A percentile compares a stretch with the other conserved stretches of the same genome.
These are phyloP conservation scores for Cerceris rybyensis DNA, from an alignment of 2,888 invertebrate genomes.

Conservation along the genomic window DNA sequence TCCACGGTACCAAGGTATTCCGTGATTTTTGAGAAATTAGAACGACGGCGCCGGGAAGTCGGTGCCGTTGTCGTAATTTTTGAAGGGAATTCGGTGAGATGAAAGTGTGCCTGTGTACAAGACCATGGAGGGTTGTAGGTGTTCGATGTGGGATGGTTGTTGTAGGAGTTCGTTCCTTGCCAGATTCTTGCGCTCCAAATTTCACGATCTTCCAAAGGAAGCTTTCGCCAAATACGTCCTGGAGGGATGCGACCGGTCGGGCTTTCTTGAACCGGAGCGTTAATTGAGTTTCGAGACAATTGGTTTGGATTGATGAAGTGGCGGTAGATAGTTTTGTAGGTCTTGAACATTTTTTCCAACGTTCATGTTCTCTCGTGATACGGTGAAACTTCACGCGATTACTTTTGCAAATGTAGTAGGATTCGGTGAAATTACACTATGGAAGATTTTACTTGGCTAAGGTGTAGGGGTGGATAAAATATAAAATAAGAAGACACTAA, in stretches of 20 bases:
- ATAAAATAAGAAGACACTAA: too few species aligned
- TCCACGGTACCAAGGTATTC: neutral
- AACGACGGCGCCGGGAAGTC: conserved; percentile 8
- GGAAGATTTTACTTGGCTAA: too few species aligned
- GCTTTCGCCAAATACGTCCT: conserved; percentile 9
- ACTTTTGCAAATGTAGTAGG: too few species aligned
- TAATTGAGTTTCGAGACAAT: neutral
- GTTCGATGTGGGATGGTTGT: neutral
- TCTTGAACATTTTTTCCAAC: neutral
- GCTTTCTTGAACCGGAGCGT: neutral
- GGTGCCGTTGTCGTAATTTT: neutral
- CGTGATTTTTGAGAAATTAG: conserved; percentile 14
- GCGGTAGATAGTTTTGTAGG: neutral
- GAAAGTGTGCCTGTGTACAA: neutral
- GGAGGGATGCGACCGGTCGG: neutral
- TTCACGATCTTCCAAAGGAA: neutral
- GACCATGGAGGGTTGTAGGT: neutral
- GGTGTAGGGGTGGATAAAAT: too few species aligned
- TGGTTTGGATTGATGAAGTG: neutral
- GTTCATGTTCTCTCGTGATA: too few species aligned
- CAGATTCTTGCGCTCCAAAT: conserved; percentile 1
- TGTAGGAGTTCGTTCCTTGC: neutral
- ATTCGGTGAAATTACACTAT: too few species aligned
- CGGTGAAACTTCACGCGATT: too few species aligned
- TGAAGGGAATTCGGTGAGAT: neutral